Evolutionary conservation across 2,797 vertebrate genomes (phyloP).

Genomic region (Mergus octosetaceus): DNA sequence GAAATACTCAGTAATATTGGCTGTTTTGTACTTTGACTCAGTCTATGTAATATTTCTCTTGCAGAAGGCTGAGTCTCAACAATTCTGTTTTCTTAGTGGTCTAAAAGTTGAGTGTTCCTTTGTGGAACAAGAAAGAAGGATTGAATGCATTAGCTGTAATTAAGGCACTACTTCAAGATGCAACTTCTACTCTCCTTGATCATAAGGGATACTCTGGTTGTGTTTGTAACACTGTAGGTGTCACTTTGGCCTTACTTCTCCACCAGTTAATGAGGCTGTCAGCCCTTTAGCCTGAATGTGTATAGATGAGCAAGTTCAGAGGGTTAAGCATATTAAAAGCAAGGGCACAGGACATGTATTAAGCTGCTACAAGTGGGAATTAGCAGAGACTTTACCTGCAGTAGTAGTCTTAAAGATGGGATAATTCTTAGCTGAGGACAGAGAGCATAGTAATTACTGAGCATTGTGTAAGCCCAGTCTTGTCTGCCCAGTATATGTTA

Average conservation of each 20-base stretch:
- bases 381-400: slow-evolving; percentile 40
- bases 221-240: neutral
- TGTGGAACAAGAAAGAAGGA: neutral
- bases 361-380: slow-evolving; percentile 16
- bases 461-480: neutral
- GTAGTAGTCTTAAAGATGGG: neutral
- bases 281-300: neutral
- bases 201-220: neutral
- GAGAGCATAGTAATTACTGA: neutral
- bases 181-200: neutral
- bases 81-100: neutral
- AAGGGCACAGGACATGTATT: neutral
- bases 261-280: slow-evolving; percentile 2
- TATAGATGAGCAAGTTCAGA: slow-evolving; percentile 42
- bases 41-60: neutral
- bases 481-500: neutral
- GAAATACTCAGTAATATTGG: neutral
- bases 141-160: neutral
- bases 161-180: neutral
- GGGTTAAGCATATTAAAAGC: slow-evolving; percentile 43
- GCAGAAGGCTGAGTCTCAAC: neutral
- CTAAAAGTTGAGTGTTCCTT: neutral
- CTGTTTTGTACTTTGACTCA: neutral
- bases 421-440: slow-evolving; percentile 27
- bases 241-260: neutral